phyloP scores from a whole-genome alignment of 2,888 invertebrate genomes.

The Bombylius discolor region DNA sequence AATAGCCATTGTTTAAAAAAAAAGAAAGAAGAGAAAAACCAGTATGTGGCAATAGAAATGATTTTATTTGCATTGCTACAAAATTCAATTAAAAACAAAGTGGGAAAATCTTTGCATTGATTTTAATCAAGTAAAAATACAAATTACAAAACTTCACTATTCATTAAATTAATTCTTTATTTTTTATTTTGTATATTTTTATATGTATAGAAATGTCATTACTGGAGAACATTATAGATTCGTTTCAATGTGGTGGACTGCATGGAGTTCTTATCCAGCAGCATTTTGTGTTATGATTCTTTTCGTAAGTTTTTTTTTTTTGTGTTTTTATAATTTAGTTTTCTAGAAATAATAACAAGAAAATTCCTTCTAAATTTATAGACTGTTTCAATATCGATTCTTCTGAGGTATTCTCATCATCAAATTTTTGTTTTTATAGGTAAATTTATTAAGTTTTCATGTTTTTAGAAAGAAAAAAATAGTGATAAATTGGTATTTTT shows the following conservation, averaged over 20 bases:
- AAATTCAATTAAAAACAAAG: no score
- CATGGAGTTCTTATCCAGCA: slow-evolving; percentile 85
- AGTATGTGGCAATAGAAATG: no score
- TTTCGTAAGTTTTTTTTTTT: slow-evolving; percentile 66
- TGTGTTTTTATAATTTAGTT: no score
- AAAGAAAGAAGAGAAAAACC: no score
- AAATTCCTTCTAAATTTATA: slow-evolving; percentile 41
- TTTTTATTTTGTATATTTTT: background rate
- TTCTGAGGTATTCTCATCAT: slow-evolving; percentile 96
- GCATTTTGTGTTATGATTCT: slow-evolving; percentile 96
- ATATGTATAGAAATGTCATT: slow-evolving; percentile 68
- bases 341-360: background rate
- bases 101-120: no score
- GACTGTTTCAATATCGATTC: slow-evolving; percentile 97
- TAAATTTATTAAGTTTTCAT: slow-evolving; percentile 41
- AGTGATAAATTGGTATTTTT: background rate
- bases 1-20: background rate
- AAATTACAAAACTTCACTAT: no score
- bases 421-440: slow-evolving; percentile 99
- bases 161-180: background rate
- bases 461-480: background rate
- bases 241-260: slow-evolving; percentile 94
- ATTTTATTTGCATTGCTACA: no score
- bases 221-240: slow-evolving; percentile 98
- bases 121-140: no score